A percentile compares a stretch with the other conserved stretches of the same genome.
Conservation (phyloP, 2,113 vertebrate species). For the Semnopithecus entellus region DNA sequence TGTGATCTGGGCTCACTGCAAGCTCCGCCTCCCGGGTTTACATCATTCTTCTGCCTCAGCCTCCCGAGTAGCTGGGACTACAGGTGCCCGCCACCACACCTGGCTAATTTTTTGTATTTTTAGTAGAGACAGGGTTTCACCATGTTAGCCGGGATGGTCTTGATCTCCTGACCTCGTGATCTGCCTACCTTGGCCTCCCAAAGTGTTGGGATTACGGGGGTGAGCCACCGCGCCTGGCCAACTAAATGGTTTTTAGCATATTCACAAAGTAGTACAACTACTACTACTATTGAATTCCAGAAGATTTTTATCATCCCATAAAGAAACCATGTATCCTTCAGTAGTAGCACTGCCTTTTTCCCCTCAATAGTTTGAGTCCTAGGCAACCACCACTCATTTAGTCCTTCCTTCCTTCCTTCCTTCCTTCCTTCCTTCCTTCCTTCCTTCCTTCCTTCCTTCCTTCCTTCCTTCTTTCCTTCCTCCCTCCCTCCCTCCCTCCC, state of each 20-base stretch:
- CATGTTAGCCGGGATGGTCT: too few relatives aligned
- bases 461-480: fast-evolving
- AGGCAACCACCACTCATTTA: background rate
- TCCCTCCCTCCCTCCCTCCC: too few relatives aligned
- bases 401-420: too few relatives aligned
- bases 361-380: background rate
- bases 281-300: background rate
- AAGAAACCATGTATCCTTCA: background rate
- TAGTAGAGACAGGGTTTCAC: too few relatives aligned
- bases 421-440: fast-evolving
- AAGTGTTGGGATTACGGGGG: too few relatives aligned
- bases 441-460: fast-evolving
- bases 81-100: too few relatives aligned
- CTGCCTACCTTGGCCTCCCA: too few relatives aligned
- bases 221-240: background rate
- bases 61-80: too few relatives aligned
- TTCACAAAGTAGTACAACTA: background rate
- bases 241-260: background rate
- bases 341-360: background rate
- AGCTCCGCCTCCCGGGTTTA: fast-evolving
- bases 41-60: too few relatives aligned
- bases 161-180: too few relatives aligned
- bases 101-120: too few relatives aligned
- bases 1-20: too few relatives aligned
- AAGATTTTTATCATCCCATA: background rate